phyloP scores from a whole-genome alignment of 1,140 invertebrate species.

The Camponotus floridanus region DNA sequence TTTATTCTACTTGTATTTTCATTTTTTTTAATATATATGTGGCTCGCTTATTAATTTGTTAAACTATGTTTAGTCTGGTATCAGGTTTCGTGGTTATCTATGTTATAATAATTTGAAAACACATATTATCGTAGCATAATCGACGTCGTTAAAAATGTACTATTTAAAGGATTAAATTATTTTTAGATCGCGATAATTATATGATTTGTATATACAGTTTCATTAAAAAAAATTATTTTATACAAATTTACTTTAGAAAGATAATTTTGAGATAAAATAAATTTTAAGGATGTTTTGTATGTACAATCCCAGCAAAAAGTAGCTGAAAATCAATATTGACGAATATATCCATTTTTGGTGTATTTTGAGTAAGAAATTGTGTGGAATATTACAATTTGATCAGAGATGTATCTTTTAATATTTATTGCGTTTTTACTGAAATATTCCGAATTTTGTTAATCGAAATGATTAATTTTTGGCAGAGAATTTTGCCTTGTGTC shows the following conservation, averaged over 20 bases:
- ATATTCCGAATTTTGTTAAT: too few species aligned
- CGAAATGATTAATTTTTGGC: too few species aligned
- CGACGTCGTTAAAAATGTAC: not conserved
- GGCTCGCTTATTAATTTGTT: conserved; percentile 27
- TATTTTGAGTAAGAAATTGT: too few species aligned
- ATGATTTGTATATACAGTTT: not conserved
- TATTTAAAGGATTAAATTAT: conserved; percentile 3
- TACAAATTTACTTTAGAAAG: not conserved
- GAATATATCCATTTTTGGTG: too few species aligned
- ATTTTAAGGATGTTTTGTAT: too few species aligned
- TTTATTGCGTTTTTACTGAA: too few species aligned
- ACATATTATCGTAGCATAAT: not conserved
- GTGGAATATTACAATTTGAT: too few species aligned
- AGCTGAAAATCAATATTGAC: too few species aligned
- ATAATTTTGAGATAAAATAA: not conserved
- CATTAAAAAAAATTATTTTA: not conserved
- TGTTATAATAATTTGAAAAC: conserved; percentile 11
- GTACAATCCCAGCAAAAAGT: too few species aligned
- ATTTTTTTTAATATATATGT: not conserved
- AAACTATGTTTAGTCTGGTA: conserved; percentile 21
- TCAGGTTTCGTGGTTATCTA: conserved; percentile 18
- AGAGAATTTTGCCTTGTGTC: too few species aligned
- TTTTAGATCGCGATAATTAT: not conserved
- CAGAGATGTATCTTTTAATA: too few species aligned
- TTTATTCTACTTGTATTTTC: not conserved